Base-by-base conservation (phyloP, 2,888 invertebrate genomes). In the Coronaproctus castanopsis region DNA sequence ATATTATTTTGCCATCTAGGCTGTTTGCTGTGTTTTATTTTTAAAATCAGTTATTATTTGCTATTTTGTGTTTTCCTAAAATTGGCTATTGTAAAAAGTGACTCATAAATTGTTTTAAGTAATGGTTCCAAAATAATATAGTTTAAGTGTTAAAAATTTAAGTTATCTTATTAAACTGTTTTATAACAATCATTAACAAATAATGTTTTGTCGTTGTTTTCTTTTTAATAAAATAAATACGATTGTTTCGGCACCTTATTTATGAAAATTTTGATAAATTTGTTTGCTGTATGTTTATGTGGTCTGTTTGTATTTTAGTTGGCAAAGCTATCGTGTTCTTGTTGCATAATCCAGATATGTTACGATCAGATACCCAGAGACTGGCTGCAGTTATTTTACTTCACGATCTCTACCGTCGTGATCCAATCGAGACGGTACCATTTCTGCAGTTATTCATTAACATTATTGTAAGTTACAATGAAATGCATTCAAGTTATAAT, bases 371-470 rank as follows among this genome's bases (percentile, higher is more conserved):
- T 53, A 76, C 80, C 61, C 85, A 86, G 69, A 76, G 82, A 64
- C 71, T 87, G 63, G 79, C 80, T 36, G 82, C 83, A 23, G 75
- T 85, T 22, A 80, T 80, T 55, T 70, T 86, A 53, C 72, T 87
- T 10, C 78, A 80, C 70, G 84, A 86, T 68, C 75, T 86, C 68
- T 85, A 84, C 70, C 75, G 78, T 67, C 78, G 77, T 14, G 85
- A 85, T 65, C 75, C 79, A 1, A 72, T 84, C 48, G 74, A 77
- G 52, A 76, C 77, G 52, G 83, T 82, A 65, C 86, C 87, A 21
- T 87, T 86, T 71, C 79, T 80, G 3, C 75, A 79, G 63, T 80
- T 82, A 36, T 84, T 87, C 68, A 74, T 83, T 22, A 79, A 81
- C 68, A 72, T 84, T 52, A 69, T 85, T 69, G 83, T 82, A 71